A percentile compares a stretch with the other conserved stretches of the same genome.
These are phyloP conservation scores for Timema podura DNA, from an alignment of 2,888 invertebrate species.

Conservation along the genomic window DNA sequence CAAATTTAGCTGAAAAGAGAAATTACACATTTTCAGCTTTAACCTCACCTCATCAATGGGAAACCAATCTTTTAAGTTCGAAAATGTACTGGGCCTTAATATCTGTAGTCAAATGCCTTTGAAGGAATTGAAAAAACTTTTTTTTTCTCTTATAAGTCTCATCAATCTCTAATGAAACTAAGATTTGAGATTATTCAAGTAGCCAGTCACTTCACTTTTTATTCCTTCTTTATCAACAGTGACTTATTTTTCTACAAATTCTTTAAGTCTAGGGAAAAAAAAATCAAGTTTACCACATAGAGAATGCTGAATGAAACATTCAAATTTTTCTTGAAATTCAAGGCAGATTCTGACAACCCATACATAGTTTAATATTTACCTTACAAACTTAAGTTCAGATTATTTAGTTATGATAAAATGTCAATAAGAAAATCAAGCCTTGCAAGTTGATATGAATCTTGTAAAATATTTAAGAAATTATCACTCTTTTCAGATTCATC, in stretches of 20 bases:
- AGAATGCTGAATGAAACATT: slow-evolving; percentile 1
- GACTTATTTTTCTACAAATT: no score
- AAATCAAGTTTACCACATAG: not conserved
- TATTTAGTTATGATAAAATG: not conserved
- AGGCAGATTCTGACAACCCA: not conserved
- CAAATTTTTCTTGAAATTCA: not conserved
- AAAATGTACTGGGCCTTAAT: not conserved
- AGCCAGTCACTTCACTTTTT: not conserved
- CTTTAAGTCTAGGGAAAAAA: not conserved
- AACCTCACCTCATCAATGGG: not conserved
- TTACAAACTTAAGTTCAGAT: not conserved
- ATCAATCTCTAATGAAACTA: not conserved
- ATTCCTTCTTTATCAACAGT: not conserved
- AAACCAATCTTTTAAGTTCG: not conserved
- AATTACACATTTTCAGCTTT: not conserved
- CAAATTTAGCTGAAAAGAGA: not conserved
- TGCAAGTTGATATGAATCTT: not conserved
- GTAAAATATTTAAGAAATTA: no score
- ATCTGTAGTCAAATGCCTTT: not conserved
- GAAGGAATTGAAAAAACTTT: not conserved
- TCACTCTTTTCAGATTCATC: not conserved
- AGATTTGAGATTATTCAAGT: not conserved
- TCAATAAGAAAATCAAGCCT: not conserved
- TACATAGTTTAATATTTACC: slow-evolving; percentile 1
- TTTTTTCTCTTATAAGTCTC: not conserved